Percentiles rank a stretch among this genome's conserved stretches.
These are phyloP conservation scores for Conus canariensis DNA, from an alignment of 2,888 invertebrate genomes.

Conservation along the genomic window DNA sequence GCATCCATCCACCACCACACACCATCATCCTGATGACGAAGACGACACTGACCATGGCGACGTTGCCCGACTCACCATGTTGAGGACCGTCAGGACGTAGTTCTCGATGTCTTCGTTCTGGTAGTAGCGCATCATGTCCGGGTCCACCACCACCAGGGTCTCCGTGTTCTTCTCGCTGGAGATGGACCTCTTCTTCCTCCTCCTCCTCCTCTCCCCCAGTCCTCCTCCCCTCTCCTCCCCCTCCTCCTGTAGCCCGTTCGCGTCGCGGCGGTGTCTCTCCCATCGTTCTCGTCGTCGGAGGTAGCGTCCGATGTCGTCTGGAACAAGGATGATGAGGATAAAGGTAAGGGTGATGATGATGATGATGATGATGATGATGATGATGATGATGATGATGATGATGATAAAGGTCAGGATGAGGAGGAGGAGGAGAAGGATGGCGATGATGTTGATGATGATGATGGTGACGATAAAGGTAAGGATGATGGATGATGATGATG, in stretches of 20 bases:
- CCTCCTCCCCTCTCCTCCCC: slow-evolving; percentile 2
- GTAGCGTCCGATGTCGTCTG: slow-evolving; percentile 51
- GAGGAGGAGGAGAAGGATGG: background rate
- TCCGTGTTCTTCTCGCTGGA: slow-evolving; percentile 84
- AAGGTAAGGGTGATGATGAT: slow-evolving; percentile 78
- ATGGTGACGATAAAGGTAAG: too few relatives aligned
- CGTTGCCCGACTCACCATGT: slow-evolving; percentile 84
- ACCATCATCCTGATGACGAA: background rate
- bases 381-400: background rate
- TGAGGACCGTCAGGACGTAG: slow-evolving; percentile 94
- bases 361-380: too few relatives aligned
- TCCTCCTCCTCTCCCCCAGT: slow-evolving; percentile 45
- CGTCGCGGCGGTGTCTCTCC: slow-evolving; percentile 57
- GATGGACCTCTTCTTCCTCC: slow-evolving; percentile 72
- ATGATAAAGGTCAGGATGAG: background rate
- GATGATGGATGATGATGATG: too few relatives aligned
- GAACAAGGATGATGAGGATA: background rate
- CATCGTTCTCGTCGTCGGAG: slow-evolving; percentile 60
- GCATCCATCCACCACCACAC: too few relatives aligned
- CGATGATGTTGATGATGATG: too few relatives aligned
- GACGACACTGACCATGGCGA: too few relatives aligned
- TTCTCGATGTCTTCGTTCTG: slow-evolving; percentile 89
- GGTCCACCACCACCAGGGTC: slow-evolving; percentile 91
- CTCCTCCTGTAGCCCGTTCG: slow-evolving; percentile 11
- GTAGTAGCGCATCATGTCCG: slow-evolving; percentile 92